Base-by-base conservation (phyloP, 2,797 vertebrate genomes). In the Sebastiscus albofasciatus region DNA sequence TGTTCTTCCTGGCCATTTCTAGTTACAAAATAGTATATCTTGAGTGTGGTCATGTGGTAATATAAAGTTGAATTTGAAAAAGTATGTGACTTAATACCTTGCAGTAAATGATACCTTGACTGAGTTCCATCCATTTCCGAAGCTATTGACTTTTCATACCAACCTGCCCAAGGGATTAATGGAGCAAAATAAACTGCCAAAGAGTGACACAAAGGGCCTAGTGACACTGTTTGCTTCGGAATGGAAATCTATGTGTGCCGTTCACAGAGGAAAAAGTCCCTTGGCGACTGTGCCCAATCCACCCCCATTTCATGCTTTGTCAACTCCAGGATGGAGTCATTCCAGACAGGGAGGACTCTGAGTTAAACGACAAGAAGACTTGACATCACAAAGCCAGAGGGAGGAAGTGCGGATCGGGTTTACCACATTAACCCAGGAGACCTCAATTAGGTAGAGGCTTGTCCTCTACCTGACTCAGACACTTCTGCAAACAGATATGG, bases 231-330 rank as follows among this genome's bases (percentile, higher is more conserved):
- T 80, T 77, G 79, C 85, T 89, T 72, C 8, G 0, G 62, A 89
- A 87, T 85, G 81, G 70, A 89, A 91, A 93, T 88, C 73, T 66
- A 80, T 86, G 86, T 83, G 76, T 46, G 68, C 72, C 71, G 85
- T 83, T 88, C 9, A 7, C 65, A 36, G 78, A 83, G 74, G 81
- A 80, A 79, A 82, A 80, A 76, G 72, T 91, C 94, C 86, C 88
- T 56, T 56, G 81, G 87, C 60, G 31, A 79, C 83, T 85, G 66
- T 71, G 61, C 42, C 77, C 75, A 29, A 84, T 87, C 69, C 77
- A 75, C 67, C 69, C 73, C 84, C 83, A 94, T 89, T 94, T 95
- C 93, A 95, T 94, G 94, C 91, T 93, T 94, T 93, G 93, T 93
- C 94, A 89, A 88, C 77, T 93, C 83, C 77, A 69, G 80, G 90